phyloP scores from a whole-genome alignment of 2,113 vertebrate species.

The Lonchura striata region DNA sequence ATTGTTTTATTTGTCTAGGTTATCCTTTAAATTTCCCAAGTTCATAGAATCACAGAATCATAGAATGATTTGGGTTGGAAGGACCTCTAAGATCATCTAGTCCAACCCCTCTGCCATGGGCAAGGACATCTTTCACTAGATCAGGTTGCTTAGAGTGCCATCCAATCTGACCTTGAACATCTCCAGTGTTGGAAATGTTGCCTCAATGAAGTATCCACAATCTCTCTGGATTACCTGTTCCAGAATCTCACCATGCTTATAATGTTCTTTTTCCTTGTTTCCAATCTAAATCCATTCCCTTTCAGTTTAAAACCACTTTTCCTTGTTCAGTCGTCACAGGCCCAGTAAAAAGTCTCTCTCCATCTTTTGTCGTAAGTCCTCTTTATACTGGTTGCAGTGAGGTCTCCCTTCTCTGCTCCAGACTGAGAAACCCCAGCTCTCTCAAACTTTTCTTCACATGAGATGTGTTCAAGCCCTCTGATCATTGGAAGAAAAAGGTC shows the following conservation, averaged over 20 bases:
- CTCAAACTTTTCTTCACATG: background rate
- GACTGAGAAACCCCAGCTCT: background rate
- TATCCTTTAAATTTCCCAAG: background rate
- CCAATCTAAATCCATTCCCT: background rate
- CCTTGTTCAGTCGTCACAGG: background rate
- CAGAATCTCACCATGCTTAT: background rate
- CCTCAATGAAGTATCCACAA: background rate
- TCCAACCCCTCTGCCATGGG: too few relatives aligned
- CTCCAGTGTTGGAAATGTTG: background rate
- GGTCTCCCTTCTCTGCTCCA: background rate
- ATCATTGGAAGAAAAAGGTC: background rate
- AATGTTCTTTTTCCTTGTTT: background rate
- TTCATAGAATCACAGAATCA: background rate
- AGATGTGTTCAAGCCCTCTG: background rate
- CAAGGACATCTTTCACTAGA: background rate
- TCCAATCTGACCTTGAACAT: background rate
- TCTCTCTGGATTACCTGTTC: background rate
- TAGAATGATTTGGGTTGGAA: background rate
- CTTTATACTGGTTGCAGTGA: background rate
- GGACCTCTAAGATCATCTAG: background rate
- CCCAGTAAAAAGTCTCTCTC: background rate
- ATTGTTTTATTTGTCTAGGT: background rate
- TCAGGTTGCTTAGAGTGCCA: accelerated
- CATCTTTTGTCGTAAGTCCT: background rate
- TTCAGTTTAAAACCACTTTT: background rate